Conservation (phyloP, 2,113 vertebrate genomes). For the Antennarius striatus region DNA sequence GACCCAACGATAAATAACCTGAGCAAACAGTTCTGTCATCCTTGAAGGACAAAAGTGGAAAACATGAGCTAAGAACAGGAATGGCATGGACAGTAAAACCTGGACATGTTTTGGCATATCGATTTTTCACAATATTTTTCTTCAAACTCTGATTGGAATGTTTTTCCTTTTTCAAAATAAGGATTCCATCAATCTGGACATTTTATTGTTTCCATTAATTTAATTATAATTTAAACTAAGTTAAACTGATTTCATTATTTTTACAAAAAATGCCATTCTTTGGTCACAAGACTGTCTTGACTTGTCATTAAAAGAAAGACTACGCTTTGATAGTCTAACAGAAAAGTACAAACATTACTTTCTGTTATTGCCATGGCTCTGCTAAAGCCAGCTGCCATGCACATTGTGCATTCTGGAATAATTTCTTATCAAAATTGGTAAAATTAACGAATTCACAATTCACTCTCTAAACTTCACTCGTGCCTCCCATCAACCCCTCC, state of each 20-base stretch:
- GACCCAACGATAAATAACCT: constrained; percentile 40
- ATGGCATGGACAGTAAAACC: constrained; percentile 27
- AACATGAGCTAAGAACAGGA: constrained; percentile 37
- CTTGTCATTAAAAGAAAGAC: constrained; percentile 10
- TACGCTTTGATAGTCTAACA: constrained; percentile 9
- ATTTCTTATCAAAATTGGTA: constrained; percentile 28
- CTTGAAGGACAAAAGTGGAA: constrained; percentile 11
- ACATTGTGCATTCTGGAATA: constrained; percentile 2
- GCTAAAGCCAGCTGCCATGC: constrained; percentile 4
- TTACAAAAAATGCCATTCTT: not conserved
- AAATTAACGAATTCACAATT: constrained; percentile 65
- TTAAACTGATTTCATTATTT: constrained; percentile 1
- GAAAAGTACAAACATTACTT: not conserved
- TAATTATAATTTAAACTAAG: constrained; percentile 13
- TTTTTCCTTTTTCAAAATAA: not conserved
- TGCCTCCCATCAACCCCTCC: constrained; percentile 63
- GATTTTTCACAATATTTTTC: not conserved
- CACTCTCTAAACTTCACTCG: constrained; percentile 58
- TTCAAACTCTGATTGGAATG: constrained; percentile 29
- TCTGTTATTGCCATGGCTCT: constrained; percentile 13
- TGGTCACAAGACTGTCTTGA: constrained; percentile 6
- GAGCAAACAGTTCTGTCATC: constrained; percentile 39
- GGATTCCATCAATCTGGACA: constrained; percentile 2
- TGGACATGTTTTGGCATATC: constrained; percentile 13
- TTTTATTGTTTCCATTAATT: constrained; percentile 3